Evolutionary conservation across 2,113 vertebrate genomes (phyloP).

Genomic region (Cardinalis cardinalis): DNA sequence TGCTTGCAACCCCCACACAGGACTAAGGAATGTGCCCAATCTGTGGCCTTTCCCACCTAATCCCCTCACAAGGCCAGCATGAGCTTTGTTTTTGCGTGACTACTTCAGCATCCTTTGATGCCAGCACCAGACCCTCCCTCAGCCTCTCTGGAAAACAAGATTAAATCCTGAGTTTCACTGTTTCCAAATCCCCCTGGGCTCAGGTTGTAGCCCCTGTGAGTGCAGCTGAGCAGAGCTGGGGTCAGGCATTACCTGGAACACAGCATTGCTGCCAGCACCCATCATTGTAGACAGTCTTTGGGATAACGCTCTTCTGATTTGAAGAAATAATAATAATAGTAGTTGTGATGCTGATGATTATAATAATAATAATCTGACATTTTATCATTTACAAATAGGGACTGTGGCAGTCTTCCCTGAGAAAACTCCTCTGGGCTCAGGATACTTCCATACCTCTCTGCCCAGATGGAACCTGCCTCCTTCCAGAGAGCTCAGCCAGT

Average conservation of each 20-base stretch:
- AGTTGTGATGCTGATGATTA: too few relatives aligned
- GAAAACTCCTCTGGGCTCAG: neutral
- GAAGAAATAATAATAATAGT: neutral
- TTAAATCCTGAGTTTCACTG: neutral
- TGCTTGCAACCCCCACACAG: neutral
- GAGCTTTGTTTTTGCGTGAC: neutral
- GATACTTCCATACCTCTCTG: neutral
- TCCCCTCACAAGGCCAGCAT: neutral
- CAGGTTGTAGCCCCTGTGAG: neutral
- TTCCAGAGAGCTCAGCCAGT: accelerated
- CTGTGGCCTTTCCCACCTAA: neutral
- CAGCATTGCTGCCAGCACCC: neutral
- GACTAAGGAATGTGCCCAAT: neutral
- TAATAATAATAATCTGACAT: neutral
- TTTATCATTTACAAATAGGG: neutral
- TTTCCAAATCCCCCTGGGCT: neutral
- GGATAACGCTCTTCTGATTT: neutral
- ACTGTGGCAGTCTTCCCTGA: neutral
- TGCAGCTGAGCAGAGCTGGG: neutral
- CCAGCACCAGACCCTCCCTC: neutral
- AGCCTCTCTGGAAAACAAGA: neutral
- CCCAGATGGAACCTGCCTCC: neutral
- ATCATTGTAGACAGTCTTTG: neutral
- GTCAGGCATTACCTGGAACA: neutral
- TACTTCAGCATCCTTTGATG: neutral